Percentiles rank a stretch among this genome's conserved stretches.
Evolutionary conservation across 2,113 vertebrate genomes (phyloP).

Genomic region (Mormoops blainvillei): DNA sequence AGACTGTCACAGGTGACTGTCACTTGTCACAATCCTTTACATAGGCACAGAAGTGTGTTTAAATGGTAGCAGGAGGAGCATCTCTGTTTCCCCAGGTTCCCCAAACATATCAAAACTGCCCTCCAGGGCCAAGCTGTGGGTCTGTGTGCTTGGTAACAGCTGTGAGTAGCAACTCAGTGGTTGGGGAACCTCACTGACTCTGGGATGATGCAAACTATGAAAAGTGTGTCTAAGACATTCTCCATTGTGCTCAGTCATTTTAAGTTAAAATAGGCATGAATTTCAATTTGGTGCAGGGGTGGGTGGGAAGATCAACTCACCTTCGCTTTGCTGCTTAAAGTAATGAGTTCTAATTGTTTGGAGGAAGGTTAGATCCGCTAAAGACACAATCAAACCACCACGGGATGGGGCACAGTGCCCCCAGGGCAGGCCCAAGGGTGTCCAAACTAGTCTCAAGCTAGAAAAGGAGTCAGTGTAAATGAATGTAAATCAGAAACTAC

Average conservation of each 20-base stretch:
- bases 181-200: neutral
- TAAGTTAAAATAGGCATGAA: conserved; percentile 8
- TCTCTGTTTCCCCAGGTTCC: neutral
- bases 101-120: neutral
- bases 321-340: neutral
- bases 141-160: neutral
- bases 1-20: neutral
- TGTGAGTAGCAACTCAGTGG: neutral
- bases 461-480: neutral
- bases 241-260: neutral
- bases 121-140: neutral
- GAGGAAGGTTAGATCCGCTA: neutral
- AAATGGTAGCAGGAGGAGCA: neutral
- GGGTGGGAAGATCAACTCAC: neutral
- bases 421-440: neutral
- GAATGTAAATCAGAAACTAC: neutral
- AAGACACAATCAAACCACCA: neutral
- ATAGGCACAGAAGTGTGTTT: neutral
- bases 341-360: neutral
- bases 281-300: neutral
- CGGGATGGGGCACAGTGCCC: neutral
- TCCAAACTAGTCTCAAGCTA: neutral
- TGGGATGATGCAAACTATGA: neutral
- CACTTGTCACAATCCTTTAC: neutral
- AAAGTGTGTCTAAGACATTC: neutral